Evolutionary conservation across 35 echinoderm and acorn worm genomes (phyloP).

Genomic region (Heliocidaris tuberculata): DNA sequence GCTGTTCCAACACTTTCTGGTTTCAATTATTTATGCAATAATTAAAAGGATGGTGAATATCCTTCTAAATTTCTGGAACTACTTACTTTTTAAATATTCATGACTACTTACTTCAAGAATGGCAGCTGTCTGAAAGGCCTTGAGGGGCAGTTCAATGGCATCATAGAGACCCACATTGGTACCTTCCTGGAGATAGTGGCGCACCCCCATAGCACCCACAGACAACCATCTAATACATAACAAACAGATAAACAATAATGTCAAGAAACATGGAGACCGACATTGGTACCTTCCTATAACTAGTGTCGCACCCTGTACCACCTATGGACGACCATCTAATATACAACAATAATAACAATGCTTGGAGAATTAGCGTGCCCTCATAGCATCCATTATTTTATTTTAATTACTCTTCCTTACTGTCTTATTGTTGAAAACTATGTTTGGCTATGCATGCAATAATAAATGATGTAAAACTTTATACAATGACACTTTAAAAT

Average conservation of each 20-base stretch:
- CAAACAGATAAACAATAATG: conserved; percentile 29
- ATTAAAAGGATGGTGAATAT: too few species aligned
- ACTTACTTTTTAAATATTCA: too few species aligned
- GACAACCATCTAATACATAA: conserved; percentile 73
- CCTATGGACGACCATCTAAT: conserved; percentile 84
- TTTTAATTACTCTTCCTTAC: too few species aligned
- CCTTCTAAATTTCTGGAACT: too few species aligned
- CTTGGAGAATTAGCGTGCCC: too few species aligned
- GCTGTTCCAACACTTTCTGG: too few species aligned
- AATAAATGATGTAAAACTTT: too few species aligned
- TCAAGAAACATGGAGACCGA: conserved; percentile 69
- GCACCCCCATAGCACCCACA: conserved; percentile 79
- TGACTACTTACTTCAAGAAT: conserved; percentile 71
- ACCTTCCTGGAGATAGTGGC: conserved; percentile 73
- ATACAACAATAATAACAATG: not conserved
- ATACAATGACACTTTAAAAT: too few species aligned
- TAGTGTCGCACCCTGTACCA: conserved; percentile 80
- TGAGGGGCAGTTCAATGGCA: conserved; percentile 92
- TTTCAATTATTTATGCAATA: too few species aligned
- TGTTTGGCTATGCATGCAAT: too few species aligned
- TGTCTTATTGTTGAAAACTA: too few species aligned
- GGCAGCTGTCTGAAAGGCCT: conserved; percentile 97
- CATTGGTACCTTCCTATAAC: conserved; percentile 55
- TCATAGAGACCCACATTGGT: conserved; percentile 82
- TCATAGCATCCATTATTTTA: too few species aligned